Evolutionary conservation across 2,888 invertebrate genomes (phyloP), one percentile per base, ranked within the genome.

Genomic region (Sceliomorpha sp.): DNA sequence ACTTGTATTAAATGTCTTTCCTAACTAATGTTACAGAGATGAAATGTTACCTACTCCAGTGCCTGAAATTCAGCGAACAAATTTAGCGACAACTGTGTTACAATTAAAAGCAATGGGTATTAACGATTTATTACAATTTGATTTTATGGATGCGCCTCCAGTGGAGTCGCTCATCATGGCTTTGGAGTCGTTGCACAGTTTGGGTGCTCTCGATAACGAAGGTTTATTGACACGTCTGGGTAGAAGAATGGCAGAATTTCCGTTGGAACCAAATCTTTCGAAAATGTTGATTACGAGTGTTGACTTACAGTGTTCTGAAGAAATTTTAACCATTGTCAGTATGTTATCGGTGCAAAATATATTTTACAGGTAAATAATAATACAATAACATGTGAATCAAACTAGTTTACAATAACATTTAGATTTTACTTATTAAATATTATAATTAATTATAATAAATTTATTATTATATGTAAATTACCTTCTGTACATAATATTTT

Each of bases 221-320:
- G 97, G 99, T 7, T 89, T 96, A 32, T 89, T 96, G 7, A 84
- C 83, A 0, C 89, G 96, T 27, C 90, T 96, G 0, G 96, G 96
- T 0, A 90, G 96, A 63, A 90, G 96, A 88, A 99, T 99, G 99
- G 99, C 99, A 0, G 99, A 99, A 89, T 99, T 99, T 88, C 99
- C 99, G 0, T 89, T 99, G 50, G 99, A 99, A 85, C 99, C 99
- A 0, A 98, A 98, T 89, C 91, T 99, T 14, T 97, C 98, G 0
- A 99, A 99, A 91, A 97, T 99, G 93, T 90, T 99, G 2, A 99
- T 99, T 62, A 99, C 99, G 98, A 98, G 98, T 0, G 99, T 99
- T 0, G 97, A 99, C 13, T 90, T 98, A 36, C 96, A 96, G 77
- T 99, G 99, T 84, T 97, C 98, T 0, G 99, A 99, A 87, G 99